Evolutionary conservation across 2,797 vertebrate species (phyloP), one percentile per base, ranked within the genome.

Genomic region (Notolabrus celidotus): DNA sequence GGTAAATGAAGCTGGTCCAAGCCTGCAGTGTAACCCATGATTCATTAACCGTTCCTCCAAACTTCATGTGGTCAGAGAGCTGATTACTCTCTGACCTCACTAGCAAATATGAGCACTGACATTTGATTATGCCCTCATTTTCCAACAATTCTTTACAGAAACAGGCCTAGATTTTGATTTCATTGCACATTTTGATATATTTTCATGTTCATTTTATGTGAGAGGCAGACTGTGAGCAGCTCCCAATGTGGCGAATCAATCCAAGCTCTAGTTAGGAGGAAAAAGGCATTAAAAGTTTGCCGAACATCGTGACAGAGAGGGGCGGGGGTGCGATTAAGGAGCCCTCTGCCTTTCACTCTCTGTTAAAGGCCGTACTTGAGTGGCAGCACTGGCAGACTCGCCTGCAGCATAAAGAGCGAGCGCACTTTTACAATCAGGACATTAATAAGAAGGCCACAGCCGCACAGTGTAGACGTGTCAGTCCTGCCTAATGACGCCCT

Each of bases 401-500:
- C 86, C 85, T 38, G 72, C 84, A 80, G 88, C 60, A 10, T 47
- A 60, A 84, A 72, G 87, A 87, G 86, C 80, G 80, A 90, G 88
- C 73, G 82, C 88, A 88, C 84, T 90, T 92, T 87, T 75, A 86
- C 85, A 87, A 84, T 84, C 83, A 54, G 64, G 69, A 67, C 80
- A 64, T 88, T 81, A 86, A 85, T 88, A 77, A 83, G 84, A 79
- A 69, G 72, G 57, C 82, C n/a, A 23, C n/a, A 41, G 71, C 71
- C 54, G 67, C 7, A 41, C 64, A 41, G 68, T 25, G 72, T 73
- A 76, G 81, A 89, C 46, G 65, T 87, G 89, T 88, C 87, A 69
- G 71, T 86, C 59, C 80, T 71, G 80, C 85, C 77, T 92, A 91
- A 92, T 91, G 91, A 91, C 87, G 85, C 78, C 76, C 67, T 53